Evolutionary conservation across 2,797 vertebrate genomes (phyloP).

Genomic region (Sebastes oblongus): DNA sequence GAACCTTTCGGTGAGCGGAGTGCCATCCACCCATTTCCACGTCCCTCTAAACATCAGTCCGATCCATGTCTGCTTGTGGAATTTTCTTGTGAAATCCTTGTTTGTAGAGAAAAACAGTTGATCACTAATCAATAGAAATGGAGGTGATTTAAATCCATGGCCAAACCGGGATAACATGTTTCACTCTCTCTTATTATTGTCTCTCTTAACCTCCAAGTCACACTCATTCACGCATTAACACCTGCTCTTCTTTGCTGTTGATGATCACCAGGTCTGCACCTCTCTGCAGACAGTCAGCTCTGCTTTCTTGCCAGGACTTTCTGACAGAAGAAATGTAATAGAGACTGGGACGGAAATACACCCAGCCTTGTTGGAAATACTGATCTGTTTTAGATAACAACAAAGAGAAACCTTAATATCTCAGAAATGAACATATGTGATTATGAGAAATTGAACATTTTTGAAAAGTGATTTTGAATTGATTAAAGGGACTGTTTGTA

Average conservation of each 20-base stretch:
- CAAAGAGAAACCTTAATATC: neutral
- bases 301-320: constrained; percentile 45
- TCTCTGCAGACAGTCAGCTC: constrained; percentile 30
- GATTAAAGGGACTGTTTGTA: neutral
- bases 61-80: constrained; percentile 34
- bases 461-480: neutral
- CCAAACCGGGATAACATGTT: neutral
- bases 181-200: neutral
- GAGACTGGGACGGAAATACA: constrained; percentile 34
- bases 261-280: constrained; percentile 55
- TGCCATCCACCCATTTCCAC: constrained; percentile 60
- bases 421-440: neutral
- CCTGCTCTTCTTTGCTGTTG: constrained; percentile 51
- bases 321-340: constrained; percentile 40
- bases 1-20: constrained; percentile 28
- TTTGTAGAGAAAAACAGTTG: neutral
- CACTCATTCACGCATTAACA: neutral
- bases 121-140: neutral
- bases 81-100: constrained; percentile 34
- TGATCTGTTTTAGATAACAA: constrained; percentile 13
- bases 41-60: neutral
- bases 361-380: constrained; percentile 31
- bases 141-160: neutral
- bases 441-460: neutral
- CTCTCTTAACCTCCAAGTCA: neutral